Conservation (phyloP, 2,113 vertebrate genomes). For the Bos taurus region DNA sequence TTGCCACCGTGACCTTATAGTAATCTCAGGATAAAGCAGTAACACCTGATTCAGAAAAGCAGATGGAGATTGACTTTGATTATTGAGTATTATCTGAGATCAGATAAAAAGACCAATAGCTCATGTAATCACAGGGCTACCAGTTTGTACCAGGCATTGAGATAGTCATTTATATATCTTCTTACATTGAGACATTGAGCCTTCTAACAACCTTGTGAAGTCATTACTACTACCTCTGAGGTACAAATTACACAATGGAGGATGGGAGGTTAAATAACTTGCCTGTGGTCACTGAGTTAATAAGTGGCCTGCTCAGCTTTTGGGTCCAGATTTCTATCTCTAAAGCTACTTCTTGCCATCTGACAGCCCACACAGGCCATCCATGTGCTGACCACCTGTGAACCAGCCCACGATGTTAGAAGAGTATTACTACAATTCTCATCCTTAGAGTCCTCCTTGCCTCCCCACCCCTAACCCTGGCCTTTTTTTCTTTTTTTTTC, state of each 20-base stretch:
- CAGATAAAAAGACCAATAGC: conserved; percentile 35
- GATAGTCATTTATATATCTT: neutral
- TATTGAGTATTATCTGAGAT: conserved; percentile 48
- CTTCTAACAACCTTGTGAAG: neutral
- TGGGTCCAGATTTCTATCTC: neutral
- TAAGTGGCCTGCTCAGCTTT: neutral
- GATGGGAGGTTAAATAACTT: neutral
- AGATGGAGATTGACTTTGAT: conserved; percentile 67
- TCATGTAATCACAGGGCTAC: neutral
- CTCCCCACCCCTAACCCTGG: neutral
- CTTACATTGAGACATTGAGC: neutral
- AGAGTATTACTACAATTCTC: neutral
- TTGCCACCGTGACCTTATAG: conserved; percentile 11
- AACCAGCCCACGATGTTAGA: neutral
- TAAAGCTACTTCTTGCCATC: neutral
- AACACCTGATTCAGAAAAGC: conserved; percentile 54
- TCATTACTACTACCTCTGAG: neutral
- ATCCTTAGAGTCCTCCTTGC: neutral
- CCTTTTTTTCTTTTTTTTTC: neutral
- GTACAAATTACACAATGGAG: neutral
- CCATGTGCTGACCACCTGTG: neutral
- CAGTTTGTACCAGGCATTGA: neutral
- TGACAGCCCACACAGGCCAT: neutral
- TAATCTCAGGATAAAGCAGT: conserved; percentile 48
- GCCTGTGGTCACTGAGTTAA: neutral